Evolutionary conservation across 2,888 invertebrate species (phyloP).

Genomic region (Caenorhabditis macrosperma): DNA sequence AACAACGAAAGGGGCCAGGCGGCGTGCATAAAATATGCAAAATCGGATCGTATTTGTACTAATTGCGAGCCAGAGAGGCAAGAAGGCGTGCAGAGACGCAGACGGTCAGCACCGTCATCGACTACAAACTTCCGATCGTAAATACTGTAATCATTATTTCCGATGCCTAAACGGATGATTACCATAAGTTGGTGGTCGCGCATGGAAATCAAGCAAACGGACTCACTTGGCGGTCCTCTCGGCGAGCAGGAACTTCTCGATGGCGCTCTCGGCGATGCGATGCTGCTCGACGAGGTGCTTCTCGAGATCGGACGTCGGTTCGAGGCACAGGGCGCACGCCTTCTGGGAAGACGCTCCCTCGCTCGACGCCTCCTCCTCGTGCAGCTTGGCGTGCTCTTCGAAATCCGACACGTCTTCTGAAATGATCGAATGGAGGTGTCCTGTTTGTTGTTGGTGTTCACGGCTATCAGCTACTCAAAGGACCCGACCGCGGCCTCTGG

Average conservation of each 20-base stretch:
- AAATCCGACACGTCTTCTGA: constrained; percentile 68
- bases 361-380: constrained; percentile 62
- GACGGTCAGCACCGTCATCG: neutral
- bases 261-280: constrained; percentile 72
- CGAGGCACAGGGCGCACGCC: constrained; percentile 68
- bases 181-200: constrained; percentile 13
- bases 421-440: too few relatives aligned
- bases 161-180: neutral
- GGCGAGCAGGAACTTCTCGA: constrained; percentile 66
- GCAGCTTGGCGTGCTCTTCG: constrained; percentile 67
- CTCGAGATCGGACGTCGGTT: constrained; percentile 58
- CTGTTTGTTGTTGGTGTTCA: too few relatives aligned
- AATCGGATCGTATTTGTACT: constrained; percentile 50
- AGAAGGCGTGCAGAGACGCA: constrained; percentile 13
- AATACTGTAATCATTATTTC: constrained; percentile 20
- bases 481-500: constrained; percentile 9
- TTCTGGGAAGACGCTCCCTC: constrained; percentile 37
- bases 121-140: constrained; percentile 11
- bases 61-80: constrained; percentile 32
- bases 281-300: constrained; percentile 69
- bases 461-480: constrained; percentile 25
- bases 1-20: constrained; percentile 28
- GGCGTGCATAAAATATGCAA: constrained; percentile 57
- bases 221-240: constrained; percentile 49
- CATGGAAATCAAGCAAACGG: neutral